These are phyloP conservation scores for Haemorhous mexicanus DNA, from an alignment of 2,113 vertebrate genomes.

Conservation along the genomic window DNA sequence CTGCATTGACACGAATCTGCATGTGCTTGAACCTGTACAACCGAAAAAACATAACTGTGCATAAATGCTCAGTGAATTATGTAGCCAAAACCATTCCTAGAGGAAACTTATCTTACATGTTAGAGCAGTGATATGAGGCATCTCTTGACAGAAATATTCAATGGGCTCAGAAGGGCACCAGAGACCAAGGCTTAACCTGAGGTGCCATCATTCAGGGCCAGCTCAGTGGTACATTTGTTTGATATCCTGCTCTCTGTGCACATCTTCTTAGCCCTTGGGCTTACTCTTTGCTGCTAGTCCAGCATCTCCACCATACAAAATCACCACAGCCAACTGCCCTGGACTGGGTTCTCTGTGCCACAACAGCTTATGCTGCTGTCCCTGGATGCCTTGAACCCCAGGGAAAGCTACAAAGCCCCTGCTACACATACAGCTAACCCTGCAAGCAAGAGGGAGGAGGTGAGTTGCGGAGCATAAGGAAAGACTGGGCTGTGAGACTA, in stretches of 20 bases:
- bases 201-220: not conserved
- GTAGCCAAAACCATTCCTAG: not conserved
- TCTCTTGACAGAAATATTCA: not conserved
- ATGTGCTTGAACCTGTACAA: constrained; percentile 92
- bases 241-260: not conserved
- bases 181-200: not conserved
- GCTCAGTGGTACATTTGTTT: not conserved
- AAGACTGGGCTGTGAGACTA: not conserved
- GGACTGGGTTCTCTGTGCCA: not conserved
- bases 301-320: not conserved
- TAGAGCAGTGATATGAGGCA: not conserved
- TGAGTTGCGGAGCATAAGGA: not conserved
- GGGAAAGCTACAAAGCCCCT: not conserved
- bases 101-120: not conserved
- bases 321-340: not conserved
- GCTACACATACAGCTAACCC: not conserved
- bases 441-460: not conserved
- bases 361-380: not conserved
- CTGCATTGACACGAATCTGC: constrained; percentile 94
- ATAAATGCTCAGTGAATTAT: not conserved
- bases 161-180: not conserved
- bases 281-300: not conserved
- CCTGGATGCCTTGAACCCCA: not conserved
- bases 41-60: not conserved
- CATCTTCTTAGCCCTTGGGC: not conserved